phyloP scores from a whole-genome alignment of 2,113 vertebrate species.

The Heterochromis multidens region DNA sequence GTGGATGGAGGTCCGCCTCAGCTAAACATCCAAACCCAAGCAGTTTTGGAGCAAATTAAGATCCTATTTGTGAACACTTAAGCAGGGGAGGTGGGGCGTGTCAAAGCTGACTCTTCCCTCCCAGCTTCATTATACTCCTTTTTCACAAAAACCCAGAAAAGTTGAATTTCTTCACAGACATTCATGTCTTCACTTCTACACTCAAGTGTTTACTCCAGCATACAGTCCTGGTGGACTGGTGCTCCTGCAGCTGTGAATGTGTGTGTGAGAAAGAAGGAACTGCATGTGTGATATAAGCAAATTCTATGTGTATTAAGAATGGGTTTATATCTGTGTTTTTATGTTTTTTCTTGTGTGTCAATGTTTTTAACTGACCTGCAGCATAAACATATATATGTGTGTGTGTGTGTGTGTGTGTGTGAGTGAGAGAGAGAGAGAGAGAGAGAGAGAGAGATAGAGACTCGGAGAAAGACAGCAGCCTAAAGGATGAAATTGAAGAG shows the following conservation, averaged over 20 bases:
- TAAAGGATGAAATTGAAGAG: conserved; percentile 96
- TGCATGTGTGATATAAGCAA: background rate
- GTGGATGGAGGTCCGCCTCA: background rate
- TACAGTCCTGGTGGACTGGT: background rate
- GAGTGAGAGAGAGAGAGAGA: conserved; percentile 84
- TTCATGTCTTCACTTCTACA: background rate
- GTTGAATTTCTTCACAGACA: background rate
- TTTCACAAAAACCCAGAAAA: background rate
- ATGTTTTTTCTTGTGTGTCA: background rate
- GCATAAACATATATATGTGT: background rate
- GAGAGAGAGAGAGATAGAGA: conserved; percentile 82
- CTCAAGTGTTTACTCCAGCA: background rate
- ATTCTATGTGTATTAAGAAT: background rate
- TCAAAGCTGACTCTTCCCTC: background rate
- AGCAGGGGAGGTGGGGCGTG: background rate
- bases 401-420: background rate
- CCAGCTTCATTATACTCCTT: background rate
- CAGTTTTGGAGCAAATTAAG: background rate
- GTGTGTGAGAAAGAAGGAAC: accelerated
- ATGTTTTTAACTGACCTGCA: background rate
- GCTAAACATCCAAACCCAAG: background rate
- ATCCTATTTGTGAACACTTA: background rate
- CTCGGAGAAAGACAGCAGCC: conserved; percentile 85
- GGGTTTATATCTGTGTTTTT: background rate
- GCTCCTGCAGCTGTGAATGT: background rate